Evolutionary conservation across 2,888 invertebrate species (phyloP).

Genomic region (Eurytoma californica): DNA sequence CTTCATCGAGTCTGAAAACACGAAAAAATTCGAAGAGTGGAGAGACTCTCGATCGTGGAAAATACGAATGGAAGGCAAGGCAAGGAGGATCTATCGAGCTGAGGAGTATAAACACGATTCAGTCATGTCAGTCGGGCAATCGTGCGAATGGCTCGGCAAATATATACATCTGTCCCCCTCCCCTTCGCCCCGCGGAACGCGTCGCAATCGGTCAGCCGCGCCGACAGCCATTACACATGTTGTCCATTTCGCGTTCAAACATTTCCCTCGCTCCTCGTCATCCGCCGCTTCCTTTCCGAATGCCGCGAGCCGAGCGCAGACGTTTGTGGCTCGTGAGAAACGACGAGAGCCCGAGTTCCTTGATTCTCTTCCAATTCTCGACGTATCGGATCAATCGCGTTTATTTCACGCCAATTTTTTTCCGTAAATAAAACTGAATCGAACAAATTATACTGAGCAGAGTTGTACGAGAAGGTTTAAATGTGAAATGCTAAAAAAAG

Average conservation of each 20-base stretch:
- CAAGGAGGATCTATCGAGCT: slow-evolving; percentile 33
- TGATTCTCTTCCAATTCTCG: too few species aligned
- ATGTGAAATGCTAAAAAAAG: too few species aligned
- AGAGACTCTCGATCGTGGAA: neutral
- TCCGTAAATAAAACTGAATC: too few species aligned
- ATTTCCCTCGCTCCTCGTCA: slow-evolving; percentile 58
- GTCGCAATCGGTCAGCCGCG: slow-evolving; percentile 69
- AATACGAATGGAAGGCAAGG: neutral
- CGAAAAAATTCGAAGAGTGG: neutral
- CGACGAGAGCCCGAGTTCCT: neutral
- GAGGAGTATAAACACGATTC: slow-evolving; percentile 62
- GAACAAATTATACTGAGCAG: too few species aligned
- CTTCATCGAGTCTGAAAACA: neutral
- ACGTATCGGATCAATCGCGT: too few species aligned
- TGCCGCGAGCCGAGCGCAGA: neutral
- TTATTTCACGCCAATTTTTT: too few species aligned
- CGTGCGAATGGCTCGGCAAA: slow-evolving; percentile 71
- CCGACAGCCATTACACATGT: slow-evolving; percentile 72
- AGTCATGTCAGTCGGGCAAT: slow-evolving; percentile 67
- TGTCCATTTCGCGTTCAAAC: slow-evolving; percentile 74
- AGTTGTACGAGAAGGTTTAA: too few species aligned
- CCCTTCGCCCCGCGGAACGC: too few species aligned
- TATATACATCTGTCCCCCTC: slow-evolving; percentile 62
- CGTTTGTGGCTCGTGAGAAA: slow-evolving; percentile 3
- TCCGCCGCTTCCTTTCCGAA: neutral